Conservation (phyloP, 2,888 invertebrate genomes). For the Chrysina gloriosa region DNA sequence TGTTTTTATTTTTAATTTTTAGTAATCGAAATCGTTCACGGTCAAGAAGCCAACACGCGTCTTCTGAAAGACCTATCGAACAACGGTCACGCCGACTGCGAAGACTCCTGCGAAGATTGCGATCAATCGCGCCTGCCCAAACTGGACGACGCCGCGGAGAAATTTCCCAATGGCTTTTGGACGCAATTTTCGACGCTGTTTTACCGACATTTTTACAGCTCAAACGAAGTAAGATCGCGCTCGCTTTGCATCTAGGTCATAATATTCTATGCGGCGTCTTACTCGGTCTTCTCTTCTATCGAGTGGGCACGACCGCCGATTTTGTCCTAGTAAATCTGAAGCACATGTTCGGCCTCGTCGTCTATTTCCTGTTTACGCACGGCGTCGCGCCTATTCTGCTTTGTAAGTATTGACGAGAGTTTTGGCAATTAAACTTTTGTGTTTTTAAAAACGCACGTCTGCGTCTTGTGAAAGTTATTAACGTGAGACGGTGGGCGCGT, state of each 20-base stretch:
- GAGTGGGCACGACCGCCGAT: slow-evolving; percentile 31
- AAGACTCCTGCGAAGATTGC: neutral
- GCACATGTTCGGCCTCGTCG: slow-evolving; percentile 8
- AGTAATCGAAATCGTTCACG: slow-evolving; percentile 38
- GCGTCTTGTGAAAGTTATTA: too few relatives aligned
- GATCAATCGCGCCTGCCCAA: neutral
- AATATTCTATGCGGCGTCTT: slow-evolving; percentile 37
- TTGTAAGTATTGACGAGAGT: slow-evolving; percentile 38
- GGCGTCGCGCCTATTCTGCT: slow-evolving; percentile 37
- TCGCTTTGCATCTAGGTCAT: slow-evolving; percentile 36
- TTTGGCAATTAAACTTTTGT: too few relatives aligned
- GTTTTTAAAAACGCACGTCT: too few relatives aligned
- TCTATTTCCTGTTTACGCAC: slow-evolving; percentile 39
- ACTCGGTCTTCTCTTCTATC: slow-evolving; percentile 35
- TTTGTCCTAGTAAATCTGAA: slow-evolving; percentile 23
- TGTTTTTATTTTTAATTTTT: neutral
- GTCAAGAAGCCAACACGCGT: neutral
- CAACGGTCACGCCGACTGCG: slow-evolving; percentile 12
- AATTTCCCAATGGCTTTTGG: slow-evolving; percentile 1
- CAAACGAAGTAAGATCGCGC: slow-evolving; percentile 27
- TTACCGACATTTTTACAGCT: slow-evolving; percentile 36
- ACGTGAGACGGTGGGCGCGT: too few relatives aligned
- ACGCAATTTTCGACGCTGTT: slow-evolving; percentile 36
- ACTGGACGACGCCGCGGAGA: neutral
- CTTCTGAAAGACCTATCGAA: neutral